A percentile compares a stretch with the other conserved stretches of the same genome.
Conservation (phyloP, 2,888 invertebrate species). For the Lysandra coridon region DNA sequence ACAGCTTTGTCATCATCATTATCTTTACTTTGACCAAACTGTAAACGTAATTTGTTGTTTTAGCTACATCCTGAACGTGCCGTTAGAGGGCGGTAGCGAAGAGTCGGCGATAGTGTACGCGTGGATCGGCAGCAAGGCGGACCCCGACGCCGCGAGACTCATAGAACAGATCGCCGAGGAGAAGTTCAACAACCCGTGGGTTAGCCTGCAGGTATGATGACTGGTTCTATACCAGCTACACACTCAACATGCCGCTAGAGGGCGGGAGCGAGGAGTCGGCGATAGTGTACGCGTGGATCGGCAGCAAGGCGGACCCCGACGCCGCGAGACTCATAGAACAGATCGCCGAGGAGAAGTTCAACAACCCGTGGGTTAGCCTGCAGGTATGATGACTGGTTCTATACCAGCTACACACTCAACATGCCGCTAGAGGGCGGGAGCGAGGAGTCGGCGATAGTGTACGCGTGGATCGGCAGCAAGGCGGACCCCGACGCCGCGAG, state of each 20-base stretch:
- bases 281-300: slow-evolving; percentile 98
- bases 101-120: slow-evolving; percentile 94
- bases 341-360: slow-evolving; percentile 96
- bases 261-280: slow-evolving; percentile 87
- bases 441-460: slow-evolving; percentile 90
- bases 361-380: slow-evolving; percentile 88
- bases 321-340: slow-evolving; percentile 93
- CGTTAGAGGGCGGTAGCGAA: slow-evolving; percentile 91
- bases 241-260: slow-evolving; percentile 89
- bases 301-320: slow-evolving; percentile 90
- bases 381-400: slow-evolving; percentile 76
- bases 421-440: slow-evolving; percentile 93
- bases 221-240: no score
- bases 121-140: slow-evolving; percentile 94
- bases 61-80: slow-evolving; percentile 95
- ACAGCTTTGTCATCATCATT: no score
- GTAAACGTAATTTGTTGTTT: background rate
- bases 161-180: slow-evolving; percentile 96
- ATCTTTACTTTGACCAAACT: background rate
- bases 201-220: slow-evolving; percentile 84
- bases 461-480: slow-evolving; percentile 96
- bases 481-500: no score
- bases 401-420: slow-evolving; percentile 52
- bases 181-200: slow-evolving; percentile 92
- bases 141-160: slow-evolving; percentile 91